Evolutionary conservation across 2,888 invertebrate genomes (phyloP), one percentile per base, ranked within the genome.

Genomic region (Perizoma affinitatum): DNA sequence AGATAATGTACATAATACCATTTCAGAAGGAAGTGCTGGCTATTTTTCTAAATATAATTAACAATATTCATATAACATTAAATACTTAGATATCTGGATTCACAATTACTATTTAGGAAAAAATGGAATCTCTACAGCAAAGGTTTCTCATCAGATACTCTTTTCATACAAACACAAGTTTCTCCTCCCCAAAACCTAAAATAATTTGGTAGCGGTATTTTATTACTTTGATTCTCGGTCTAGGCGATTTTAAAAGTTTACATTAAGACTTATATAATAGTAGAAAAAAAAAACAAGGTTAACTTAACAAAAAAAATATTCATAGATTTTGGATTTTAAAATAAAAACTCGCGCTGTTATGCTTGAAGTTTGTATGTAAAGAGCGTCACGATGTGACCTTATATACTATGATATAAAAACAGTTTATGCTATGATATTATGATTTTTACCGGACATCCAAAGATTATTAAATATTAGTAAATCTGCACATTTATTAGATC

Each of bases 1-100:
- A 84, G 83, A 86, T 83, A 91, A 92, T 92, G 87, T 92, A 92
- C 91, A 90, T 88, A 90, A 90, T 90, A 92, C 90, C 90, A 86
- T 87, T 84, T 86, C 86, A 83, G 79, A 80, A 79, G 80, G 84
- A 83, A 84, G 82, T 81, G 78, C 83, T 83, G 83, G 82, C 80
- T 78, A 83, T 83, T 81, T 86, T 79, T 83, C 59, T 77, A 63
- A 55, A 82, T 84, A 85, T 86, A 87, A 86, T 88, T 67, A 90
- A 90, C 90, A 90, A 89, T 90, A 88, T 87, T 80, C 78, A 82
- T 86, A 84, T 86, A 88, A 90, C 88, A 86, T 87, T 87, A 84
- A 87, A 87, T 87, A 87, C 86, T 85, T 86, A 87, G 84, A 86
- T 86, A 87, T 88, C 83, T 86, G 84, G 80, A 82, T 84, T 83